phyloP scores from a whole-genome alignment of 2,888 invertebrate genomes.

The Oscheius sp. region DNA sequence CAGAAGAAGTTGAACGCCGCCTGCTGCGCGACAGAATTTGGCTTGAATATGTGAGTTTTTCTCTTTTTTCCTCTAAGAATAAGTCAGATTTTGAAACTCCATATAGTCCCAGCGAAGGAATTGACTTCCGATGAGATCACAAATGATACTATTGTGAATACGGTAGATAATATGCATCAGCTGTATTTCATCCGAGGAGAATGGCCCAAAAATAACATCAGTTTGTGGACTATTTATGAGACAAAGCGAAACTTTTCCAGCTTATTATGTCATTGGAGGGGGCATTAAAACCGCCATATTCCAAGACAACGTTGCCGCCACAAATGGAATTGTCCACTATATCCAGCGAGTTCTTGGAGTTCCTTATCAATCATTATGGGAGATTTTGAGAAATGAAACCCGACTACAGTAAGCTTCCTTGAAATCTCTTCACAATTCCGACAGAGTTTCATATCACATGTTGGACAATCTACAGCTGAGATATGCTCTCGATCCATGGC shows the following conservation, averaged over 20 bases:
- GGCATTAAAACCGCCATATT: slow-evolving; percentile 69
- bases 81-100: slow-evolving; percentile 69
- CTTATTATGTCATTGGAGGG: slow-evolving; percentile 71
- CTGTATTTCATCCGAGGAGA: slow-evolving; percentile 69
- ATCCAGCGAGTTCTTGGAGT: slow-evolving; percentile 70
- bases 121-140: slow-evolving; percentile 69
- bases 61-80: too few species aligned
- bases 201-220: slow-evolving; percentile 71
- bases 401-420: slow-evolving; percentile 55
- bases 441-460: slow-evolving; percentile 65
- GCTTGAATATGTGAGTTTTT: slow-evolving; percentile 66
- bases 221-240: too few species aligned
- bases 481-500: slow-evolving; percentile 70
- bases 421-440: background rate
- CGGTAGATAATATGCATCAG: slow-evolving; percentile 69
- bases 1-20: slow-evolving; percentile 69
- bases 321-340: slow-evolving; percentile 70
- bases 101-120: slow-evolving; percentile 70
- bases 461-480: slow-evolving; percentile 64
- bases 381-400: slow-evolving; percentile 67
- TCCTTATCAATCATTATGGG: slow-evolving; percentile 69
- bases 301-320: slow-evolving; percentile 69
- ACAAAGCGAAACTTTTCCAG: too few species aligned
- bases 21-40: slow-evolving; percentile 69
- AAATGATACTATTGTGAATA: slow-evolving; percentile 70